phyloP scores from a whole-genome alignment of 2,113 vertebrate species.

The Amphilophus citrinellus region DNA sequence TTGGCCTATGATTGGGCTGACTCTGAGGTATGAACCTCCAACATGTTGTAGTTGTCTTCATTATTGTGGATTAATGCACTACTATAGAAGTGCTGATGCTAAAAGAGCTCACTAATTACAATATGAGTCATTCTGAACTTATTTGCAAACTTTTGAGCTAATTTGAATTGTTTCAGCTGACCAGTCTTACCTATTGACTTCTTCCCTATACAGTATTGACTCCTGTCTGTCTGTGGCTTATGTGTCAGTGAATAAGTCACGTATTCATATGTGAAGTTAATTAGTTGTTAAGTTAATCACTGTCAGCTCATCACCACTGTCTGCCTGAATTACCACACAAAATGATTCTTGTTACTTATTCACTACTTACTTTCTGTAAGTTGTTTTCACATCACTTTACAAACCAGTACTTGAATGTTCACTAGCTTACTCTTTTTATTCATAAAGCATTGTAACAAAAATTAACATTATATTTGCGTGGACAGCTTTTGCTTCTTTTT shows the following conservation, averaged over 20 bases:
- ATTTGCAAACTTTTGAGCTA: slow-evolving; percentile 38
- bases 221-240: slow-evolving; percentile 23
- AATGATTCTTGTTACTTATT: slow-evolving; percentile 18
- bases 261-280: slow-evolving; percentile 60
- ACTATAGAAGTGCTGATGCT: background rate
- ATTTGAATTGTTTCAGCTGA: slow-evolving; percentile 48
- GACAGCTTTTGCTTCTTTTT: background rate
- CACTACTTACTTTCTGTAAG: background rate
- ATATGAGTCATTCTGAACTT: slow-evolving; percentile 30
- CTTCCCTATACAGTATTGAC: slow-evolving; percentile 48
- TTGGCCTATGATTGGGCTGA: background rate
- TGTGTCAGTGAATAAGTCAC: slow-evolving; percentile 61
- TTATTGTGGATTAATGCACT: background rate
- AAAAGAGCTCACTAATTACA: slow-evolving; percentile 29
- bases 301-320: background rate
- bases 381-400: slow-evolving; percentile 13
- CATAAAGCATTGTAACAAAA: background rate
- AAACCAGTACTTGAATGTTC: background rate
- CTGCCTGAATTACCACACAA: slow-evolving; percentile 41
- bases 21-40: background rate
- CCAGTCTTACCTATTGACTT: slow-evolving; percentile 32
- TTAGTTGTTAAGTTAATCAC: slow-evolving; percentile 42
- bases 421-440: background rate
- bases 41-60: background rate
- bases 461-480: accelerated